phyloP scores from a whole-genome alignment of 2,113 vertebrate genomes.

The Empidonax alnorum region DNA sequence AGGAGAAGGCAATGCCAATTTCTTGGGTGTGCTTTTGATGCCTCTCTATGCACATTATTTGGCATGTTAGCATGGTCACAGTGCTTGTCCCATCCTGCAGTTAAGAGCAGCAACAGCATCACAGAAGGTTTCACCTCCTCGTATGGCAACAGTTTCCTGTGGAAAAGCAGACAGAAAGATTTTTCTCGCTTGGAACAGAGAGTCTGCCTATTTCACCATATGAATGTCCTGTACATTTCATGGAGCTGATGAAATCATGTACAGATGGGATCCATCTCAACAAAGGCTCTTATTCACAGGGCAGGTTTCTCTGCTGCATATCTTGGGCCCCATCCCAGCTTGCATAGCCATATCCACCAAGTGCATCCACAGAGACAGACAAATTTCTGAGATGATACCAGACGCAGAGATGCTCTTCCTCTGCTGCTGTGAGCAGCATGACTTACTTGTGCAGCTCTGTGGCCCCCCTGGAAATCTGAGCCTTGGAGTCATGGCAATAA shows the following conservation, averaged over 20 bases:
- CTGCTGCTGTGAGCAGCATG: background rate
- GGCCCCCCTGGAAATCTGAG: background rate
- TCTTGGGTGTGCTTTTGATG: background rate
- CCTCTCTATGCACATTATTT: background rate
- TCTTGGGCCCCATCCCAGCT: background rate
- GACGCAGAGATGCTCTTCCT: background rate
- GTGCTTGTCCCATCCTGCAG: background rate
- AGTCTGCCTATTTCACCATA: constrained; percentile 30
- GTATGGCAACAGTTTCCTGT: background rate
- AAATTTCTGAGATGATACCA: background rate
- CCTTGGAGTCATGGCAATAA: background rate
- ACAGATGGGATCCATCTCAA: constrained; percentile 49
- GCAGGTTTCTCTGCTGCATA: background rate
- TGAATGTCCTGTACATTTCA: constrained; percentile 30
- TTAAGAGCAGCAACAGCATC: background rate
- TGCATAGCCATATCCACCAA: background rate
- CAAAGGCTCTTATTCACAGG: constrained; percentile 40
- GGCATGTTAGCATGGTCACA: background rate
- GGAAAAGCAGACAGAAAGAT: constrained; percentile 47
- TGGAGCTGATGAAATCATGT: constrained; percentile 29
- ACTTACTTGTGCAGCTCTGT: background rate
- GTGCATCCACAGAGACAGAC: background rate
- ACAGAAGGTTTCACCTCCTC: constrained; percentile 23
- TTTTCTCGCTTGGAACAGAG: constrained; percentile 29
- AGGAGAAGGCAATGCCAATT: background rate